These are phyloP conservation scores for Nannoperca obscura DNA, from an alignment of 2,797 vertebrate species.

Conservation along the genomic window DNA sequence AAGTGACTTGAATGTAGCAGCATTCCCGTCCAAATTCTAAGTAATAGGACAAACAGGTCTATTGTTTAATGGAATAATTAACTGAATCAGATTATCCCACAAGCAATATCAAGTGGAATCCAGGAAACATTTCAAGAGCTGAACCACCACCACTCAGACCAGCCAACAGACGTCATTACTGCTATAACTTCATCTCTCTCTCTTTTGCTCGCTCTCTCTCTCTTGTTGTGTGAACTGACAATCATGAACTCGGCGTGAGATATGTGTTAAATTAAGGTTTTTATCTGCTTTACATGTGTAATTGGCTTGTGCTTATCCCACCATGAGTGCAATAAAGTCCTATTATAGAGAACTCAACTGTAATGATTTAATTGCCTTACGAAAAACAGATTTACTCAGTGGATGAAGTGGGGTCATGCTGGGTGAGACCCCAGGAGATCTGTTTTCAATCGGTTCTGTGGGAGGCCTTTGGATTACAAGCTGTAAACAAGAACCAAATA, in stretches of 20 bases:
- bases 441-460: slow-evolving; percentile 34
- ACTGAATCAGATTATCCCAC: slow-evolving; percentile 43
- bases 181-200: slow-evolving; percentile 12
- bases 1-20: slow-evolving; percentile 16
- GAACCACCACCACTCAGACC: neutral
- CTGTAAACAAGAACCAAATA: slow-evolving; percentile 42
- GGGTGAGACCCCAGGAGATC: slow-evolving; percentile 42
- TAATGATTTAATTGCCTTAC: slow-evolving; percentile 60
- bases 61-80: slow-evolving; percentile 51
- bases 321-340: slow-evolving; percentile 43
- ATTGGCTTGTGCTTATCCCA: slow-evolving; percentile 45
- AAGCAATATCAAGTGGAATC: slow-evolving; percentile 50
- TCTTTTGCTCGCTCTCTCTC: neutral
- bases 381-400: slow-evolving; percentile 53
- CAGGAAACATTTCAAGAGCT: slow-evolving; percentile 40
- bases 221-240: slow-evolving; percentile 38
- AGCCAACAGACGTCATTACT: slow-evolving; percentile 25
- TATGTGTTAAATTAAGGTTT: slow-evolving; percentile 46
- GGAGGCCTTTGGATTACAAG: slow-evolving; percentile 6
- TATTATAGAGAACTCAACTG: slow-evolving; percentile 59
- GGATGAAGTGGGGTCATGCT: slow-evolving; percentile 39
- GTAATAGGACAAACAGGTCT: slow-evolving; percentile 37
- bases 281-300: slow-evolving; percentile 58
- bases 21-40: slow-evolving; percentile 16
- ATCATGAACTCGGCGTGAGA: slow-evolving; percentile 26